Evolutionary conservation across 2,797 vertebrate species (phyloP), one percentile per base, ranked within the genome.

Genomic region (Ispidina picta): DNA sequence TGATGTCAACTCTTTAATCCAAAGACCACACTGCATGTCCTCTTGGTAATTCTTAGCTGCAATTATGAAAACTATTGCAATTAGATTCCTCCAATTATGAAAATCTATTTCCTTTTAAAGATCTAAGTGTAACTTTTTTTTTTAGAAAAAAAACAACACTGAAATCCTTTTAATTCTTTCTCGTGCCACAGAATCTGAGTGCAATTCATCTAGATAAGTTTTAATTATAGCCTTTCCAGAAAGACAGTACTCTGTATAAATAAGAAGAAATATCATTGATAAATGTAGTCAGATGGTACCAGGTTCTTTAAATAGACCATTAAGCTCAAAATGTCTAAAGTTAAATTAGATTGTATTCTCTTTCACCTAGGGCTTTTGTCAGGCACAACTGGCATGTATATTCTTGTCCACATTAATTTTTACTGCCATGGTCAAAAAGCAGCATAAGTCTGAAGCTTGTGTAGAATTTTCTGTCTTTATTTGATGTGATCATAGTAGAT

Each of bases 351-450:
- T 91, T 91, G 86, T 89, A 80, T 86, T 96, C 80, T 90, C 81
- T 95, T 96, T 94, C 84, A 96, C 86, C 91, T 82, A 74, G 69
- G 90, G 95, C 90, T 95, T 95, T 95, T 88, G 93, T 95, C 94
- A 94, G 64, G 85, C 93, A 94, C 88, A 97, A 95, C 92, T 70
- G 93, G 92, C 93, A 76, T 88, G 93, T 95, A 89, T 94, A 95
- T 95, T 93, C 96, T 97, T 97, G 96, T 94, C 94, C 77, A 91
- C 86, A 88, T 97, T 97, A 92, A 97, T 97, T 97, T 97, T 96
- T 97, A 95, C 92, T 56, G 37, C 94, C 93, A 72, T 29, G 76
- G 95, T 96, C 96, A 97, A 97, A 96, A 93, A 94, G 80, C 94
- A 91, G 91, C 89, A 52, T 60, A 88, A 96, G 95, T 96, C 90